Evolutionary conservation across 2,113 vertebrate genomes (phyloP).

Genomic region (Gymnorhina tibicen): DNA sequence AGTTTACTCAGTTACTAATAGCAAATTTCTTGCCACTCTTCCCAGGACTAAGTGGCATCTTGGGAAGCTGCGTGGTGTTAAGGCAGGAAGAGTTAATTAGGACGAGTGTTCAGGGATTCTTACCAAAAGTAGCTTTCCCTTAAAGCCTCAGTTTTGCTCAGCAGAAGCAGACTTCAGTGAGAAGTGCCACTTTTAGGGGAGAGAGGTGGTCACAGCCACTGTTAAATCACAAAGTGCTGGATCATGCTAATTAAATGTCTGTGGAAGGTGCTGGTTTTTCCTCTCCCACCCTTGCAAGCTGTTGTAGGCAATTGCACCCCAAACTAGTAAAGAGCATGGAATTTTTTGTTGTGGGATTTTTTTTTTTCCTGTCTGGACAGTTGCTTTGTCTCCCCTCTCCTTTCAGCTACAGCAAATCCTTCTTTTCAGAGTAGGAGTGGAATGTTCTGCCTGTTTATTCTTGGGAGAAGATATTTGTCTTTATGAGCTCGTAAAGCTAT

Average conservation of each 20-base stretch:
- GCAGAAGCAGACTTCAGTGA: background rate
- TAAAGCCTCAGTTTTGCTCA: background rate
- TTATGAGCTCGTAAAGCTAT: conserved; percentile 36
- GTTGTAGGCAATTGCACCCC: background rate
- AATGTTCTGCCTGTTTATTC: conserved; percentile 31
- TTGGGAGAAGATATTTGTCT: conserved; percentile 7
- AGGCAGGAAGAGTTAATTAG: background rate
- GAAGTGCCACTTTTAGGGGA: background rate
- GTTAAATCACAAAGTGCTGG: background rate
- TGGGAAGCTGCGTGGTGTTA: background rate
- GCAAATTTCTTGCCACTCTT: background rate
- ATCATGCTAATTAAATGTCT: background rate
- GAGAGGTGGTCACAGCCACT: background rate
- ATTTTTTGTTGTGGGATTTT: background rate
- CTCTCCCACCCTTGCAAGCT: background rate
- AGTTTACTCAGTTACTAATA: background rate
- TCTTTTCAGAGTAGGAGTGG: background rate
- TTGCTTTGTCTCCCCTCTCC: background rate
- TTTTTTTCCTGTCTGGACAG: background rate
- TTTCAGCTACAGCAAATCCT: background rate
- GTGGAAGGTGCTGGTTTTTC: background rate
- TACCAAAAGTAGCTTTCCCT: background rate
- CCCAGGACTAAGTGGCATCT: background rate
- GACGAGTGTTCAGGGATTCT: background rate
- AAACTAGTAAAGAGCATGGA: background rate